Evolutionary conservation across 2,797 vertebrate genomes (phyloP).

Genomic region (Salarias fasciatus): DNA sequence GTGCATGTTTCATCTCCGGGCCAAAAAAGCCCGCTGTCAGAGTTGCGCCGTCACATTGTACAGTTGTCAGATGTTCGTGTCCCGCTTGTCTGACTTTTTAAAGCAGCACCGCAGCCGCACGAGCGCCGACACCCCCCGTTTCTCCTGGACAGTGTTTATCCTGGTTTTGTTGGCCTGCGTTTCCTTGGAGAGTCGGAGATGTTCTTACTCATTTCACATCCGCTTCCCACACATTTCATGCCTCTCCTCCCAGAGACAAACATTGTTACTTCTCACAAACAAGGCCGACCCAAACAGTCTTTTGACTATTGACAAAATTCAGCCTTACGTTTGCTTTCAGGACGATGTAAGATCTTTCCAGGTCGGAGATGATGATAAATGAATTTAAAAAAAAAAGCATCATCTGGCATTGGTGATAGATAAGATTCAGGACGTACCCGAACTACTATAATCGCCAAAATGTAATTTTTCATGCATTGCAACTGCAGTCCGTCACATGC

Average conservation of each 20-base stretch:
- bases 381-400: too few species aligned
- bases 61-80: not conserved
- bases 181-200: slow-evolving; percentile 34
- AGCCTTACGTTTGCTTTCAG: slow-evolving; percentile 22
- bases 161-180: slow-evolving; percentile 21
- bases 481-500: too few species aligned
- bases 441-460: too few species aligned
- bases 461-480: too few species aligned
- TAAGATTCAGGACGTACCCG: too few species aligned
- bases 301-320: slow-evolving; percentile 17
- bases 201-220: slow-evolving; percentile 21
- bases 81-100: not conserved
- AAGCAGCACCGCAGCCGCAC: slow-evolving; percentile 6
- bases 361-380: not conserved
- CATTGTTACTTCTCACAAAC: slow-evolving; percentile 8
- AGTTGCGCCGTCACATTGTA: too few species aligned
- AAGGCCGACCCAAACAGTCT: slow-evolving; percentile 2
- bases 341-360: not conserved
- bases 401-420: too few species aligned
- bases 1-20: too few species aligned
- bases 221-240: slow-evolving; percentile 29
- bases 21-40: too few species aligned
- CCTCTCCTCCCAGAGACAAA: slow-evolving; percentile 15
- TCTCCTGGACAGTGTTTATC: slow-evolving; percentile 2
- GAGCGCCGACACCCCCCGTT: not conserved